Conservation (phyloP, 2,797 vertebrate genomes). For the Cynopterus sphinx region DNA sequence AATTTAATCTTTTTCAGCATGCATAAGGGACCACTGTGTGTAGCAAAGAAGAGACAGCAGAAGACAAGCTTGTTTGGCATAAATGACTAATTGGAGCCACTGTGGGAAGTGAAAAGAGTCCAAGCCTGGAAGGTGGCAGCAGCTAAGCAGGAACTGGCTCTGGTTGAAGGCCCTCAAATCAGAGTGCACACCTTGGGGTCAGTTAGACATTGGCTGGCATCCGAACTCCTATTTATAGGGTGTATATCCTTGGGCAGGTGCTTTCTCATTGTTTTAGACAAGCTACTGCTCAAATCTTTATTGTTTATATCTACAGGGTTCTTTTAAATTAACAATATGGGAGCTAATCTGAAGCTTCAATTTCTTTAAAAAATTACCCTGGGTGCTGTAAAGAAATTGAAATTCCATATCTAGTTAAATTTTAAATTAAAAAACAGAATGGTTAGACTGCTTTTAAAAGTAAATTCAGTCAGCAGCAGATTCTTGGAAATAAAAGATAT, state of each 20-base stretch:
- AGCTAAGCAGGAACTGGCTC: background rate
- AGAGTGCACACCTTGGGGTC: background rate
- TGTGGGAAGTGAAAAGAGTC: background rate
- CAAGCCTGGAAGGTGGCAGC: background rate
- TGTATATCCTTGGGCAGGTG: background rate
- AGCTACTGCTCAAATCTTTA: background rate
- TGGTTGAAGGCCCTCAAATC: fast-evolving
- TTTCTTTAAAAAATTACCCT: background rate
- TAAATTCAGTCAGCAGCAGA: background rate
- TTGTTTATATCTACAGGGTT: background rate
- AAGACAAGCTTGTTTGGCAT: background rate
- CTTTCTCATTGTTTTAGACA: background rate
- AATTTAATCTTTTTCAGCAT: background rate
- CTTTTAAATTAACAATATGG: background rate
- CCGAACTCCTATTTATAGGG: background rate
- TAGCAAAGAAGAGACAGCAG: background rate
- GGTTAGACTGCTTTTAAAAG: background rate
- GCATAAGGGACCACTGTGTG: background rate
- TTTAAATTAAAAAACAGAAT: background rate
- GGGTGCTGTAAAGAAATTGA: background rate
- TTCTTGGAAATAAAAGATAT: slow-evolving; percentile 15
- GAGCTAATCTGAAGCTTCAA: background rate
- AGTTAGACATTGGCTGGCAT: background rate
- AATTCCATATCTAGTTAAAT: slow-evolving; percentile 3
- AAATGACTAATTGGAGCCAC: background rate